Base-by-base conservation (phyloP, 2,797 vertebrate species). In the Numenius phaeopus region DNA sequence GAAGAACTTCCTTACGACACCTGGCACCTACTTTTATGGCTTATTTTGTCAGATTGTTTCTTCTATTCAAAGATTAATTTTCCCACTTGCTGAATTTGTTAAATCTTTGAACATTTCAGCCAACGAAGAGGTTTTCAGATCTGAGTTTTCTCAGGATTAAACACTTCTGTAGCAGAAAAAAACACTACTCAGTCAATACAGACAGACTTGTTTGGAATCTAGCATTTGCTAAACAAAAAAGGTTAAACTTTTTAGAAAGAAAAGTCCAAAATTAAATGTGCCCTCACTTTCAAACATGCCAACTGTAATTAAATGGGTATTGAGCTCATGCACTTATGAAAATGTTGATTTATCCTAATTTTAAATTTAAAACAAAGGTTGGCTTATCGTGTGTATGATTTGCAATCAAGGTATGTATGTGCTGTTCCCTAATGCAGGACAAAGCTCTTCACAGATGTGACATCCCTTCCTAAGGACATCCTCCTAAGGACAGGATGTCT, bases 51-150 rank as follows among this genome's bases (percentile, higher is more conserved):
- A 97, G 94, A 96, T 93, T 95, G 92, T 97, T 97, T 93, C 87
- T 94, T 87, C 93, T 96, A 96, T 93, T 97, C 94, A 96, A 94
- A 96, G 94, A 95, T 96, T 97, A 95, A 97, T 97, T 97, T 97
- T 94, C 95, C 92, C 78, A 90, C 97, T 94, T 95, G 94, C 95
- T 97, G 97, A 88, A 96, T 94, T 96, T 98, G 96, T 97, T 97
- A 95, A 91, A 96, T 91, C 95, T 96, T 95, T 95, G 85, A 97
- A 91, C 92, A 81, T 84, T 94, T 96, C 90, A 97, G 95, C 97
- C 96, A 95, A 95, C 17, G 76, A 95, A 94, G 62, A 91, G 94
- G 77, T 91, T 96, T 97, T 95, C 82, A 95, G 92, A 96, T 96
- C 94, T 94, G 87, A 96, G 55, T 94, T 97, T 96, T 97, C 87